Conservation (phyloP, 1,140 invertebrate genomes). For the Meloidogyne exigua region DNA sequence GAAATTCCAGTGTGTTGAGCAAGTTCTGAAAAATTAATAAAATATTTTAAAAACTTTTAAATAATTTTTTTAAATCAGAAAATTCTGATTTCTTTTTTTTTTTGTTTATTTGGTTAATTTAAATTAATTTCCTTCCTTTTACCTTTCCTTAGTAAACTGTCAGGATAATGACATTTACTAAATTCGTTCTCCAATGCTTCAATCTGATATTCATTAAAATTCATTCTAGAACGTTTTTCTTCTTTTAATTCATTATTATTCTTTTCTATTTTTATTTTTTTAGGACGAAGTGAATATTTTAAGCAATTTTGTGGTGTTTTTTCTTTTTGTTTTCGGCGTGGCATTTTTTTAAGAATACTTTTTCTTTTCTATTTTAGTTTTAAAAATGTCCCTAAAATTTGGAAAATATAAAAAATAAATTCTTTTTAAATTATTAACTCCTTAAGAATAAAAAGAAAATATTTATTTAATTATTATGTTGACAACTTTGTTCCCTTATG, state of each 20-base stretch:
- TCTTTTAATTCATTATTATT: neutral
- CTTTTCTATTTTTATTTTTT: neutral
- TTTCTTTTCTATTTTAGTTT: too few relatives aligned
- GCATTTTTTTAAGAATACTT: neutral
- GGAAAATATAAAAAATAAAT: too few relatives aligned
- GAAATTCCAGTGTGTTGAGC: conserved; percentile 16
- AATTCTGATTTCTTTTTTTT: neutral
- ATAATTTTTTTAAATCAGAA: too few relatives aligned
- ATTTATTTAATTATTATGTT: too few relatives aligned
- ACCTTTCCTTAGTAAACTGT: neutral
- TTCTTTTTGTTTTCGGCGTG: neutral
- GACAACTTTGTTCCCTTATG: too few relatives aligned
- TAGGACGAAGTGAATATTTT: neutral
- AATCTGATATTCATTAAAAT: conserved; percentile 8
- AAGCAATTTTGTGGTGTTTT: too few relatives aligned
- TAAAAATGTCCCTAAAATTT: too few relatives aligned
- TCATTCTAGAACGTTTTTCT: conserved; percentile 9
- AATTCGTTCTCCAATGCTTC: neutral
- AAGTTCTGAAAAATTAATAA: conserved; percentile 20
- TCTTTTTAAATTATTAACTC: too few relatives aligned
- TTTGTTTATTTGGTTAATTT: too few relatives aligned
- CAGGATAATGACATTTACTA: conserved; percentile 1
- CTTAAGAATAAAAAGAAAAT: too few relatives aligned
- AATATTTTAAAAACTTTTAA: too few relatives aligned
- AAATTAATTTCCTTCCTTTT: neutral